These are phyloP conservation scores for Pteropus alecto DNA, from an alignment of 2,113 vertebrate species.

Conservation along the genomic window DNA sequence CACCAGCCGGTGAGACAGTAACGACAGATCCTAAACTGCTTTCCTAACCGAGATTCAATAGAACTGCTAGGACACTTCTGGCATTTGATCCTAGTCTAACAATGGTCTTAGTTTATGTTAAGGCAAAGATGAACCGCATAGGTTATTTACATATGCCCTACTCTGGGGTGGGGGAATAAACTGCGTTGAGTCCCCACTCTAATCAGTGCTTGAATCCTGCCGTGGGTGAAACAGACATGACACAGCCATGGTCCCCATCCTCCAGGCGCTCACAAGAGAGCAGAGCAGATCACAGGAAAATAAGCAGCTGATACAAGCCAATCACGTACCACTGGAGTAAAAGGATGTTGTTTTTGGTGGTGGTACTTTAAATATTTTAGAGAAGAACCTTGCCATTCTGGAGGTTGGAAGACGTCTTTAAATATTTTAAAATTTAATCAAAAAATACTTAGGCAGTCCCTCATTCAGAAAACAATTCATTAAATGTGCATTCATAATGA, in stretches of 20 bases:
- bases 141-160: neutral
- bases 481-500: neutral
- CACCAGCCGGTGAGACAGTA: neutral
- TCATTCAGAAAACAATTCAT: conserved; percentile 40
- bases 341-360: neutral
- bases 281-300: neutral
- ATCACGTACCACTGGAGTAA: accelerated
- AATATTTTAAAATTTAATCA: conserved; percentile 43
- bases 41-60: neutral
- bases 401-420: neutral
- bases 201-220: neutral
- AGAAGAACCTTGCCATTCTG: neutral
- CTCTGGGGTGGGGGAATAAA: neutral
- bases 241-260: neutral
- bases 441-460: neutral
- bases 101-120: neutral
- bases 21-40: accelerated
- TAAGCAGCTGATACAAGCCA: accelerated
- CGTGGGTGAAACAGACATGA: neutral
- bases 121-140: neutral
- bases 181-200: neutral
- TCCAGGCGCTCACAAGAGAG: neutral
- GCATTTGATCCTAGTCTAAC: neutral
- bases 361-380: neutral
- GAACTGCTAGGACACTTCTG: neutral